Evolutionary conservation across 1,140 invertebrate species (phyloP).

Genomic region (Alviniconcha marisindica): DNA sequence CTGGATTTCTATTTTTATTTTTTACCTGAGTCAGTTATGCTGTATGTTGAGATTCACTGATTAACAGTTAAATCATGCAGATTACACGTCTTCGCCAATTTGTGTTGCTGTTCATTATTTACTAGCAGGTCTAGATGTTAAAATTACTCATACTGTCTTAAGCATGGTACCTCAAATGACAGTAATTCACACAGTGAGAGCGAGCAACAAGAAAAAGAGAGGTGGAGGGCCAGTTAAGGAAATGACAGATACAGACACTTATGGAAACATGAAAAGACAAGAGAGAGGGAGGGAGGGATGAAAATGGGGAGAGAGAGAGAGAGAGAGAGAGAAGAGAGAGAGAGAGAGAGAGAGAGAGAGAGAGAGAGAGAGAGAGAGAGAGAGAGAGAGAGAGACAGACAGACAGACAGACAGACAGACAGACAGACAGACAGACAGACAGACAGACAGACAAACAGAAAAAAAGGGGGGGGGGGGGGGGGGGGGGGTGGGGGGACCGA

Average conservation of each 20-base stretch:
- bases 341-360: too few relatives aligned
- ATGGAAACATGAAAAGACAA: background rate
- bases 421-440: too few relatives aligned
- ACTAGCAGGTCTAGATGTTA: background rate
- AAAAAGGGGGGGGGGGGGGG: background rate
- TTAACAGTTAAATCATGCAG: too few relatives aligned
- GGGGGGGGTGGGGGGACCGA: background rate
- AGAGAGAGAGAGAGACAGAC: background rate
- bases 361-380: too few relatives aligned
- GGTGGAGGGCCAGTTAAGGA: background rate
- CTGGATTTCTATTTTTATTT: too few relatives aligned
- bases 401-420: background rate
- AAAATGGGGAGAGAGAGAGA: background rate
- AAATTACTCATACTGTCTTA: background rate
- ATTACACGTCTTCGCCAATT: background rate
- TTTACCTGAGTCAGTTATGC: too few relatives aligned
- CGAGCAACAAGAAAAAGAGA: background rate
- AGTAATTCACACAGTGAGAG: too few relatives aligned
- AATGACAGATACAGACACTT: background rate
- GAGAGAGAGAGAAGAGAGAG: background rate
- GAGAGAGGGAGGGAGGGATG: background rate
- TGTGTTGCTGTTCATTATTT: background rate
- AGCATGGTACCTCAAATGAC: too few relatives aligned
- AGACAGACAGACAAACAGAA: background rate
- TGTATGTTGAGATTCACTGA: too few relatives aligned